Percentiles rank a stretch among this genome's conserved stretches.
phyloP scores from a whole-genome alignment of 2,113 vertebrate species.

The Beaufortia kweichowensis region DNA sequence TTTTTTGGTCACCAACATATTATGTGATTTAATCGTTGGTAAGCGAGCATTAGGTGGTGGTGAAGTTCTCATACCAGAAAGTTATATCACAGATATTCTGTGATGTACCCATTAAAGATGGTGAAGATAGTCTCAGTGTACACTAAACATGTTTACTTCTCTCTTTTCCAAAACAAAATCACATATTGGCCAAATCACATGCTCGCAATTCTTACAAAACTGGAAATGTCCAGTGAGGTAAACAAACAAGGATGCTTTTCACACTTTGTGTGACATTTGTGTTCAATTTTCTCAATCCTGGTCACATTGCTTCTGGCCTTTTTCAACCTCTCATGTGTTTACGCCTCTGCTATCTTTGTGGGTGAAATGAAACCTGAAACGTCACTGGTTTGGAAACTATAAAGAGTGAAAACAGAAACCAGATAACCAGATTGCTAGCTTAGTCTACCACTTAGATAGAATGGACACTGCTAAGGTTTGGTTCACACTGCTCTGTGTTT shows the following conservation, averaged over 20 bases:
- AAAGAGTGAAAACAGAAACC: neutral
- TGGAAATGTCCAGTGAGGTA: neutral
- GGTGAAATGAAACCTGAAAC: neutral
- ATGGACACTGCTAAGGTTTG: conserved; percentile 41
- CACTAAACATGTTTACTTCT: no score
- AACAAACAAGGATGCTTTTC: no score
- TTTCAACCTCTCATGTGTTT: neutral
- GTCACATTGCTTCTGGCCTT: neutral
- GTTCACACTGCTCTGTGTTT: conserved; percentile 5
- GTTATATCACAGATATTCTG: no score
- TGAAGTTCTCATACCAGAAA: no score
- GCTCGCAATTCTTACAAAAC: no score
- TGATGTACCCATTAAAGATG: no score
- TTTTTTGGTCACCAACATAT: no score
- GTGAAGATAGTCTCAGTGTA: no score
- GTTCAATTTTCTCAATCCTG: neutral
- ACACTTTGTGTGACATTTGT: neutral
- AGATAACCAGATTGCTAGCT: neutral
- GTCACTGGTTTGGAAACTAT: neutral
- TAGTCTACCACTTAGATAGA: neutral
- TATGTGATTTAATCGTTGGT: no score
- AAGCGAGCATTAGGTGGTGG: no score
- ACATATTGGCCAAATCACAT: no score
- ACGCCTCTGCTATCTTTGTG: conserved; percentile 15
- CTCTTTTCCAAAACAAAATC: no score